Evolutionary conservation across 2,113 vertebrate species (phyloP).

Genomic region (Telmatochromis brichardi): DNA sequence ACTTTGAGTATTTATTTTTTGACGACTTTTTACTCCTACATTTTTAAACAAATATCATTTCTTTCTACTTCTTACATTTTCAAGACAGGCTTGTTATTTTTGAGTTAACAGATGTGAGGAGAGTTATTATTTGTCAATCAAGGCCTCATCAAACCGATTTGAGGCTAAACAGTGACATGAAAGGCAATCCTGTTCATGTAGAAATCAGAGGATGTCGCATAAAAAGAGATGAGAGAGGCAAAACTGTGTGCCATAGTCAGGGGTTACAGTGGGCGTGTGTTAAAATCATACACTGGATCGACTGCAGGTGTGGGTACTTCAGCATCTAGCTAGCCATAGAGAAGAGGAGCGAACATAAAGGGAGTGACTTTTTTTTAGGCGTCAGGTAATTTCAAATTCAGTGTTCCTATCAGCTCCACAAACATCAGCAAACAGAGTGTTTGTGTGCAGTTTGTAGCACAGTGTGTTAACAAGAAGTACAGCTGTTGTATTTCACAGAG

Average conservation of each 20-base stretch:
- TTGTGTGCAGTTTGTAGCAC: background rate
- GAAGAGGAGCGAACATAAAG: background rate
- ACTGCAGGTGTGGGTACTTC: background rate
- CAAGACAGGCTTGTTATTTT: background rate
- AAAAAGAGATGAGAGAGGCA: background rate
- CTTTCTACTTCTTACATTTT: background rate
- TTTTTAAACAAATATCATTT: accelerated
- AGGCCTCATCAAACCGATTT: accelerated
- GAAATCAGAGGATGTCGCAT: background rate
- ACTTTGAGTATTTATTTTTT: background rate
- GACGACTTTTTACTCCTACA: accelerated
- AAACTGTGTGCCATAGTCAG: background rate
- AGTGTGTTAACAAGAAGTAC: background rate
- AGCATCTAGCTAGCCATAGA: background rate
- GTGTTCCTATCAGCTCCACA: background rate
- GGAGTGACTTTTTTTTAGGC: accelerated
- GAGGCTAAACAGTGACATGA: background rate
- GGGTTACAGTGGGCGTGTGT: background rate
- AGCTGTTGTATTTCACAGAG: background rate
- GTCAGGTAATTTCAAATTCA: background rate
- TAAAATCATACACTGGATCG: background rate
- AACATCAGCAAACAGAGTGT: background rate
- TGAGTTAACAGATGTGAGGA: background rate
- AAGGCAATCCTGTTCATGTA: background rate
- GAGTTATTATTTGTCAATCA: background rate